These are phyloP conservation scores for Melitaea athalia DNA, from an alignment of 2,888 invertebrate genomes.

Conservation along the genomic window DNA sequence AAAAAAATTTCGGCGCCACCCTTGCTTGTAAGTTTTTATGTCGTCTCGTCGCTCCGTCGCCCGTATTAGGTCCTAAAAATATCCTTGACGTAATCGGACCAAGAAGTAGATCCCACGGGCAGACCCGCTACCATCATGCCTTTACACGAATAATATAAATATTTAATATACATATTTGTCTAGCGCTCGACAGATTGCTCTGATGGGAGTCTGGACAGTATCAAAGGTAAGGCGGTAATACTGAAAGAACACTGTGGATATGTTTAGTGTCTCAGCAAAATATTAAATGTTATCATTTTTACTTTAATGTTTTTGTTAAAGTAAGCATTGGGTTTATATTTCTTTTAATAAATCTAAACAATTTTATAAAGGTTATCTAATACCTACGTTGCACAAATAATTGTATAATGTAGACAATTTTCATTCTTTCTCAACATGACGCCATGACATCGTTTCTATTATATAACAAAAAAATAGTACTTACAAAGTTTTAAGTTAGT, in stretches of 20 bases:
- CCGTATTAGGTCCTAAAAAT: conserved; percentile 65
- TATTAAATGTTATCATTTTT: not conserved
- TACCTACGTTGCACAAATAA: no score
- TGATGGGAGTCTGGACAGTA: conserved; percentile 56
- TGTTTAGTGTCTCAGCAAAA: conserved; percentile 6
- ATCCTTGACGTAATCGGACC: conserved; percentile 69
- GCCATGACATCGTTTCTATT: no score
- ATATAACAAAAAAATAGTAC: no score
- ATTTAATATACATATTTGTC: conserved; percentile 70
- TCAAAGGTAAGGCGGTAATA: conserved; percentile 34
- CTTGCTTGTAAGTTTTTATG: conserved; percentile 68
- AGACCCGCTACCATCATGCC: conserved; percentile 46
- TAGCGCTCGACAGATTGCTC: conserved; percentile 55
- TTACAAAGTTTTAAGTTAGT: no score
- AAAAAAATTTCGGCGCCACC: conserved; percentile 62
- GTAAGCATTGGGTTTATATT: not conserved
- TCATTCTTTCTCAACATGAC: no score
- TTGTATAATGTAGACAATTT: no score
- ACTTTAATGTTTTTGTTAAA: not conserved
- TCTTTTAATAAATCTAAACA: not conserved
- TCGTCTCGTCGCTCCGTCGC: conserved; percentile 64
- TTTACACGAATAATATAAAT: conserved; percentile 68
- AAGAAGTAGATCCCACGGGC: conserved; percentile 64
- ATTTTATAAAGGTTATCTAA: not conserved
- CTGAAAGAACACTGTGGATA: conserved; percentile 7